Percentiles rank a stretch among this genome's conserved stretches.
phyloP scores from a whole-genome alignment of 2,797 vertebrate species.

The Euthynnus affinis region DNA sequence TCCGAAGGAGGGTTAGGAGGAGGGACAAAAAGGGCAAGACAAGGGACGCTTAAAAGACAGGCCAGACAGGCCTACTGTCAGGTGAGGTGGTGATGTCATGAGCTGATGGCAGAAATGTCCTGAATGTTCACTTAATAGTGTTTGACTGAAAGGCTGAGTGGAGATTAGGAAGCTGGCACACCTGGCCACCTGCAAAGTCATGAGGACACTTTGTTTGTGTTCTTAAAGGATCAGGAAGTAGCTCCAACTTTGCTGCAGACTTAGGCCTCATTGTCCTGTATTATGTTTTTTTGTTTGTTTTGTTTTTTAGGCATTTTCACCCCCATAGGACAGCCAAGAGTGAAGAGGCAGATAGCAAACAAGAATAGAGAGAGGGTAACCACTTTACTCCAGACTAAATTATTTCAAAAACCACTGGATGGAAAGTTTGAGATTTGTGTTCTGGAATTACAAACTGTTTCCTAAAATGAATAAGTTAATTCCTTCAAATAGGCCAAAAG shows the following conservation, averaged over 20 bases:
- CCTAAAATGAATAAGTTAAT: too few species aligned
- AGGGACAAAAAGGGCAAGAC: background rate
- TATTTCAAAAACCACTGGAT: too few species aligned
- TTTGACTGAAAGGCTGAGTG: conserved; percentile 12
- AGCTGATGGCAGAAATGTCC: background rate
- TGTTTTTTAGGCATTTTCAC: too few species aligned
- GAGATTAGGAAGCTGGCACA: conserved; percentile 11
- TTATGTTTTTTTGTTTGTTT: too few species aligned
- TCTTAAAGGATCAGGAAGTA: background rate
- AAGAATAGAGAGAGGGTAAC: too few species aligned
- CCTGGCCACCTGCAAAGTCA: conserved; percentile 1
- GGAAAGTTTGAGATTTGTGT: too few species aligned
- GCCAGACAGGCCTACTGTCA: conserved; percentile 8
- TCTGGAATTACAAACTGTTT: too few species aligned
- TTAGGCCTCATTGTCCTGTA: background rate
- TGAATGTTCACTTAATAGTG: background rate
- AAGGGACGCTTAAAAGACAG: background rate
- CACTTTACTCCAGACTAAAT: too few species aligned
- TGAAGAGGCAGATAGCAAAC: too few species aligned
- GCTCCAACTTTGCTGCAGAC: background rate
- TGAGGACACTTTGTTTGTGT: background rate
- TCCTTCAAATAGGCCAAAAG: too few species aligned
- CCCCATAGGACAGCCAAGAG: too few species aligned
- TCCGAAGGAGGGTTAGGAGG: background rate
- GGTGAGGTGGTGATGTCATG: conserved; percentile 19